phyloP scores from a whole-genome alignment of 2,888 invertebrate species.

The Ryuthela nishihirai region DNA sequence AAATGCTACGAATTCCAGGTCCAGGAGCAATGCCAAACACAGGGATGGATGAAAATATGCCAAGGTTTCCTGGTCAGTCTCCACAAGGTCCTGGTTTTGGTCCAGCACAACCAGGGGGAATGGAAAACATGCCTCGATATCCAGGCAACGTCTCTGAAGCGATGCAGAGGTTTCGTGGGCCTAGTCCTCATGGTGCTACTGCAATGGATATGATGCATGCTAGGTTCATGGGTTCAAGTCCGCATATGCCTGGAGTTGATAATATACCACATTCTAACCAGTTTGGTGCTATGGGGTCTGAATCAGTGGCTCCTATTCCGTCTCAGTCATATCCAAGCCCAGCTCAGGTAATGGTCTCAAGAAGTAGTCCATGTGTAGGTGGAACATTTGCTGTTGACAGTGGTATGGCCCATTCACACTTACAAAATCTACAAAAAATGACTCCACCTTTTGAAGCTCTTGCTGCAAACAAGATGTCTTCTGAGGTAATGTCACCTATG shows the following conservation, averaged over 20 bases:
- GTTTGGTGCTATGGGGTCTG: conserved; percentile 9
- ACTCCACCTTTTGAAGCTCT: conserved; percentile 41
- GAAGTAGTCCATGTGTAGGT: conserved; percentile 25
- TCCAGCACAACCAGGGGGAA: conserved; percentile 24
- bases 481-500: conserved; percentile 29
- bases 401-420: conserved; percentile 37
- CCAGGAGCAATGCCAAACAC: conserved; percentile 25
- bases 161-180: conserved; percentile 46
- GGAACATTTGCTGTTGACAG: conserved; percentile 23
- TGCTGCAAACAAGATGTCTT: conserved; percentile 26
- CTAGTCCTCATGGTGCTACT: conserved; percentile 45
- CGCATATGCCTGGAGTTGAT: conserved; percentile 36
- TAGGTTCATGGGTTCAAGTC: conserved; percentile 27
- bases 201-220: conserved; percentile 43
- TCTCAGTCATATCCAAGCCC: conserved; percentile 33
- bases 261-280: conserved; percentile 25
- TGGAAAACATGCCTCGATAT: conserved; percentile 40
- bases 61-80: conserved; percentile 21
- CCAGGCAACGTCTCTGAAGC: conserved; percentile 42
- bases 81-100: conserved; percentile 20
- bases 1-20: conserved; percentile 26
- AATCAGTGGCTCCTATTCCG: conserved; percentile 18
- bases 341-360: conserved; percentile 20
- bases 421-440: conserved; percentile 44
- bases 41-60: conserved; percentile 10